Percentiles rank a stretch among this genome's conserved stretches.
Conservation (phyloP, 1,140 invertebrate species). For the Drosophila grimshawi region DNA sequence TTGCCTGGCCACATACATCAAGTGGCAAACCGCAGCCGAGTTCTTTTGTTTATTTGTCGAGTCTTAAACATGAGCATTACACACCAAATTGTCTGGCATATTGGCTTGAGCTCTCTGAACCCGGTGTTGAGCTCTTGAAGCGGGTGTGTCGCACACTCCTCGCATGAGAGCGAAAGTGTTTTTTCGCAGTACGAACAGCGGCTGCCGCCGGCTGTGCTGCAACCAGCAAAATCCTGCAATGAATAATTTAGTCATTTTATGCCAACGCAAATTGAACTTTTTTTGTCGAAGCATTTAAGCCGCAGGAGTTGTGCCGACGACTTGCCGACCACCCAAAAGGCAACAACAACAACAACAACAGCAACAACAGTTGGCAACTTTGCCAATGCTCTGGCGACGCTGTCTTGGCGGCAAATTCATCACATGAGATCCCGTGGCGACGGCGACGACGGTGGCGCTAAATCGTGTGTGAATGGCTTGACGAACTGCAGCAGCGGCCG, state of each 20-base stretch:
- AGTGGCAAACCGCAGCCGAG: not conserved
- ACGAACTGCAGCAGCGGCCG: slow-evolving; percentile 64
- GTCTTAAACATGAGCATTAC: slow-evolving; percentile 36
- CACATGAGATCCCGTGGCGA: slow-evolving; percentile 70
- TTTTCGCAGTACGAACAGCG: slow-evolving; percentile 30
- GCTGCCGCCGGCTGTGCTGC: slow-evolving; percentile 29
- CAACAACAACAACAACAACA: slow-evolving; percentile 11
- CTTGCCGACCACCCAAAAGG: slow-evolving; percentile 64
- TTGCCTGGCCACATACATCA: slow-evolving; percentile 4
- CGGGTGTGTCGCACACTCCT: slow-evolving; percentile 24
- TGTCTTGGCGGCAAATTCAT: slow-evolving; percentile 79
- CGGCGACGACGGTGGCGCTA: slow-evolving; percentile 55
- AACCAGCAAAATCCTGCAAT: slow-evolving; percentile 71
- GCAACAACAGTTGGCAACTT: slow-evolving; percentile 16
- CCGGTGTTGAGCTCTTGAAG: slow-evolving; percentile 2
- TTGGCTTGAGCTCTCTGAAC: slow-evolving; percentile 64
- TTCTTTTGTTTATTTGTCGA: slow-evolving; percentile 35
- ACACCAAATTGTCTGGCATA: slow-evolving; percentile 62
- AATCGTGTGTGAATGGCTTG: slow-evolving; percentile 77
- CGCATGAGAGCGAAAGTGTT: slow-evolving; percentile 74
- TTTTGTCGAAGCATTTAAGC: slow-evolving; percentile 75
- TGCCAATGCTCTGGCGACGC: slow-evolving; percentile 45
- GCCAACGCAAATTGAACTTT: slow-evolving; percentile 57
- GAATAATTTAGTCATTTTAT: slow-evolving; percentile 80
- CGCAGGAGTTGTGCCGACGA: slow-evolving; percentile 65